Percentiles rank a stretch among this genome's conserved stretches.
Conservation (phyloP, 2,888 invertebrate genomes). For the Pyrrhosoma nymphula region DNA sequence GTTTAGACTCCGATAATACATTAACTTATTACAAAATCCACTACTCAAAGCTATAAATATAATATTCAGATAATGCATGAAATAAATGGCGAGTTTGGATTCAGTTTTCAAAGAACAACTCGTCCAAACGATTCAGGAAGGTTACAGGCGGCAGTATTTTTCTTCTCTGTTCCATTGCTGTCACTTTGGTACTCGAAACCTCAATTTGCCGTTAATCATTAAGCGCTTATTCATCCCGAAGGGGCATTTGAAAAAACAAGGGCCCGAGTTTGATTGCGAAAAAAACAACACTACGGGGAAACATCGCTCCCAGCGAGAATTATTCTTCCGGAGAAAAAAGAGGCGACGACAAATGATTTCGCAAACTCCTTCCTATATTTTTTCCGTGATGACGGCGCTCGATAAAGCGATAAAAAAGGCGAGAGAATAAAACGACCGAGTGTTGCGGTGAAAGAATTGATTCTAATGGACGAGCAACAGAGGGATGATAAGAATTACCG, state of each 20-base stretch:
- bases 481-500: background rate
- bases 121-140: background rate
- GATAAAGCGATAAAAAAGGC: constrained; percentile 31
- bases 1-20: no score
- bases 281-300: background rate
- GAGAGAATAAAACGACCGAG: background rate
- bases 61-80: background rate
- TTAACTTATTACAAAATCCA: no score
- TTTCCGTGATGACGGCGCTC: constrained; percentile 24
- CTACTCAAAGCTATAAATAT: no score
- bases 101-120: background rate
- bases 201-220: constrained; percentile 8
- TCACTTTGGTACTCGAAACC: constrained; percentile 30
- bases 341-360: background rate
- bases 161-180: constrained; percentile 5
- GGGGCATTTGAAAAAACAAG: background rate
- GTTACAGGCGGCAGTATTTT: background rate
- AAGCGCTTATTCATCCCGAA: background rate
- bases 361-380: constrained; percentile 22
- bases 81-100: background rate
- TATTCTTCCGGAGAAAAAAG: constrained; percentile 19
- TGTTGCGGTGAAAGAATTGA: constrained; percentile 24
- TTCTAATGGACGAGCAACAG: background rate
- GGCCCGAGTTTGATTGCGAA: background rate
- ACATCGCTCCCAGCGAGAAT: background rate